Base-by-base conservation (phyloP, 2,113 vertebrate species). In the Brevimyrus niger region DNA sequence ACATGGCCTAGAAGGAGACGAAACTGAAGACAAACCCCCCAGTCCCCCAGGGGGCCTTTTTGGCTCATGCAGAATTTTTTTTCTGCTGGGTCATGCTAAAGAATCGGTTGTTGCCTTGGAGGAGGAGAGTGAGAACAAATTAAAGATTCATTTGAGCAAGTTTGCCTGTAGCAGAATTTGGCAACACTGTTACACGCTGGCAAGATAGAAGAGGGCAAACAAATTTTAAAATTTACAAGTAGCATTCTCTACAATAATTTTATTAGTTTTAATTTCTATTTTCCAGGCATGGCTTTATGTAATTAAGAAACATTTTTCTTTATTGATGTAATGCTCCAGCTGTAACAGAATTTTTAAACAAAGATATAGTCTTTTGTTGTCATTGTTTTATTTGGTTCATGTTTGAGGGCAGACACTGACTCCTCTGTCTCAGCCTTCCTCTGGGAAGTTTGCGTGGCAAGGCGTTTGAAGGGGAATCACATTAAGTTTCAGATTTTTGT, bases 111-210 rank as follows among this genome's bases (percentile, higher is more conserved):
- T 35, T 86, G 38, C 55, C 42, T 69, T 42, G 89, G n/a, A 61
- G 55, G 88, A 13, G 73, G 47, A 76, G 47, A 88, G 27, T 48
- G 9, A 89, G 31, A 89, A 89, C 35, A 51, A 46, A 85, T 84
- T 47, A 84, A 89, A 89, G 27, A 58, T 84, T 84, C 17, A 84
- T 85, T 89, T 58, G 27, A 73, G 88, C n/a, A 51, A 61, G 76
- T 80, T 89, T 50, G 88, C 80, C 80, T 58, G 51, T 55, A n/a
- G 88, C 80, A 35, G 85, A 87, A 87, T 87, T 87, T 85, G 83
- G 83, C 44, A 23, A 21, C 27, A 42, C 35, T 87, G 50, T 87
- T 21, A 58, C 86, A 35, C 31, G 4, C 15, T 86, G 44, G 46
- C 83, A 86, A 48, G 21, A n/a, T 47, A 85, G 42, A 19, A 23